Percentiles rank a stretch among this genome's conserved stretches.
These are phyloP conservation scores for Tholera decimalis DNA, from an alignment of 2,888 invertebrate species.

Conservation along the genomic window DNA sequence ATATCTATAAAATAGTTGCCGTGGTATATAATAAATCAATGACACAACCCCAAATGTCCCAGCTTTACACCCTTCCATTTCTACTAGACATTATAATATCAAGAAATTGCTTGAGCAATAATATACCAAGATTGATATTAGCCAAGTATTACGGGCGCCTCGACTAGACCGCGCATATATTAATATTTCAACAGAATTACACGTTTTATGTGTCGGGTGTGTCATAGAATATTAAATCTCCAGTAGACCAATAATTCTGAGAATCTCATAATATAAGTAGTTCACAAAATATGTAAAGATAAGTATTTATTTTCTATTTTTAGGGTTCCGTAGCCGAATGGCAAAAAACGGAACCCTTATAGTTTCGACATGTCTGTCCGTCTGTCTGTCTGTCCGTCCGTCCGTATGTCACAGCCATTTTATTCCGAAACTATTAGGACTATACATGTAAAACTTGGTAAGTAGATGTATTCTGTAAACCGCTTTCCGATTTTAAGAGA, in stretches of 20 bases:
- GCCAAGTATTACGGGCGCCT: slow-evolving; percentile 29
- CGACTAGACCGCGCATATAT: slow-evolving; percentile 49
- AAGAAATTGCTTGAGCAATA: slow-evolving; percentile 40
- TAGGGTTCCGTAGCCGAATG: too few species aligned
- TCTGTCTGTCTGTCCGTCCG: too few species aligned
- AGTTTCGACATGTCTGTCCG: too few species aligned
- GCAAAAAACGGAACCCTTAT: too few species aligned
- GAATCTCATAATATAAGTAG: not conserved
- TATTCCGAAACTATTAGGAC: too few species aligned
- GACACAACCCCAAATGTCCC: not conserved
- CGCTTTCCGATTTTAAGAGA: too few species aligned
- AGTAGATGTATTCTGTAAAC: too few species aligned
- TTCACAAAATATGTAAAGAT: too few species aligned
- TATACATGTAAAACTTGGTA: too few species aligned
- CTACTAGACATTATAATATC: slow-evolving; percentile 11
- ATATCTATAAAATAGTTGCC: too few species aligned
- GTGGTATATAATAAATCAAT: not conserved
- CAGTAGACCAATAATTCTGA: not conserved
- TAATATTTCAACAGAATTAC: slow-evolving; percentile 56
- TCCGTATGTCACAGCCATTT: too few species aligned
- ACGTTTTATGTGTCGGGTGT: slow-evolving; percentile 14
- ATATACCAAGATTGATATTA: slow-evolving; percentile 51
- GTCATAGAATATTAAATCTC: not conserved
- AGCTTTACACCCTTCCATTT: not conserved
- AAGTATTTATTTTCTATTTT: too few species aligned